These are phyloP conservation scores for Torymus aiolomorphi DNA, from an alignment of 2,888 invertebrate genomes.

Conservation along the genomic window DNA sequence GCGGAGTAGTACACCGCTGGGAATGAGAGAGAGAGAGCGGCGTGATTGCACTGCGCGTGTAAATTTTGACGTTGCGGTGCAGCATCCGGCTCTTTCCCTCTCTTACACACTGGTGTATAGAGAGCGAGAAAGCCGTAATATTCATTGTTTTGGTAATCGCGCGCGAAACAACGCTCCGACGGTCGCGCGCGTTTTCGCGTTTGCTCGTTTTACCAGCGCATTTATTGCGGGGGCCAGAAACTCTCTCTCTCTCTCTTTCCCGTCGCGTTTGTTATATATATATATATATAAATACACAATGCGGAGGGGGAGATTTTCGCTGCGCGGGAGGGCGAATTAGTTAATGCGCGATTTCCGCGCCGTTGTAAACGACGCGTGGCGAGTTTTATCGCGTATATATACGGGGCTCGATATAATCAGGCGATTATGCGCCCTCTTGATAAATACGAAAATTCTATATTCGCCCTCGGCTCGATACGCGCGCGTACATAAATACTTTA, in stretches of 20 bases:
- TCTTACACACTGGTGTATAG: too few species aligned
- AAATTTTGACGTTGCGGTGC: slow-evolving; percentile 35
- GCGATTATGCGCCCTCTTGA: slow-evolving; percentile 37
- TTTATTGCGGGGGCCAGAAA: slow-evolving; percentile 30
- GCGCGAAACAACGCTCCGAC: slow-evolving; percentile 58
- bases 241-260: too few species aligned
- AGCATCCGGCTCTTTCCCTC: too few species aligned
- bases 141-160: slow-evolving; percentile 62
- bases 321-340: slow-evolving; percentile 23
- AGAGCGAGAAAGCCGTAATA: slow-evolving; percentile 49
- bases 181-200: slow-evolving; percentile 42
- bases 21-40: too few species aligned
- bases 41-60: slow-evolving; percentile 8
- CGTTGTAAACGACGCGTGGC: slow-evolving; percentile 5
- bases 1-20: too few species aligned
- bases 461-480: not conserved
- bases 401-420: slow-evolving; percentile 25
- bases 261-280: too few species aligned
- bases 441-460: slow-evolving; percentile 51
- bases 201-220: slow-evolving; percentile 54
- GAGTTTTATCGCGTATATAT: not conserved
- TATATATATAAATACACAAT: not conserved
- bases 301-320: slow-evolving; percentile 14
- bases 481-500: slow-evolving; percentile 1
- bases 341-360: slow-evolving; percentile 43